Evolutionary conservation across 2,797 vertebrate species (phyloP).

Genomic region (Amblyraja radiata): DNA sequence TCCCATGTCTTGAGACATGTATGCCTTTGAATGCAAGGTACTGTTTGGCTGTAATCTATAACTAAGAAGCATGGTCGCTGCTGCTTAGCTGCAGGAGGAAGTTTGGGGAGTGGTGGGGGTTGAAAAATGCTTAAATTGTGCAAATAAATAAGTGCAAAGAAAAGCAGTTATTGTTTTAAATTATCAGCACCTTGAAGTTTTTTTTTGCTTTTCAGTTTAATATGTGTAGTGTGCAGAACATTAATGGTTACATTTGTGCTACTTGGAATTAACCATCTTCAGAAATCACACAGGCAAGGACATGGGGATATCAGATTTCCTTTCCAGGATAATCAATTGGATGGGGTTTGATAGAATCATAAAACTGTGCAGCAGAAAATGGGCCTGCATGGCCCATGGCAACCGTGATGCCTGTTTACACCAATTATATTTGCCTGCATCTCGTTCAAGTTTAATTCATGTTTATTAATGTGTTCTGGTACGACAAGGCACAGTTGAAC

Average conservation of each 20-base stretch:
- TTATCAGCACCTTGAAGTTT: too few relatives aligned
- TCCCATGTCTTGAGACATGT: not conserved
- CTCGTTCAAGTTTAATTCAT: too few relatives aligned
- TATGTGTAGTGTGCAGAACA: not conserved
- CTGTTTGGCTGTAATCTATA: not conserved
- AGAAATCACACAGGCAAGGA: not conserved
- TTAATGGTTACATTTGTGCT: not conserved
- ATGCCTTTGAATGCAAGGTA: not conserved
- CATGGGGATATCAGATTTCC: too few relatives aligned
- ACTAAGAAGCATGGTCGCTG: not conserved
- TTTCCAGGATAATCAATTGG: too few relatives aligned
- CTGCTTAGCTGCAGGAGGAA: not conserved
- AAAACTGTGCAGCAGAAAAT: too few relatives aligned
- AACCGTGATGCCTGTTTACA: too few relatives aligned
- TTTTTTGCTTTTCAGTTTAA: not conserved
- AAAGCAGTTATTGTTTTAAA: too few relatives aligned
- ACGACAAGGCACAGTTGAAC: too few relatives aligned
- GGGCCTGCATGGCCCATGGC: too few relatives aligned
- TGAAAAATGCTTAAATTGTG: not conserved
- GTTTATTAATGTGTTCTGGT: too few relatives aligned
- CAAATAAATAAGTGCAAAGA: not conserved
- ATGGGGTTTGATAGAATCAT: too few relatives aligned
- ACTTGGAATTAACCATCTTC: not conserved
- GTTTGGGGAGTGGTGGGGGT: not conserved
- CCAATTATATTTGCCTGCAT: too few relatives aligned